Evolutionary conservation across 2,797 vertebrate genomes (phyloP).

Genomic region (Danio choprae): DNA sequence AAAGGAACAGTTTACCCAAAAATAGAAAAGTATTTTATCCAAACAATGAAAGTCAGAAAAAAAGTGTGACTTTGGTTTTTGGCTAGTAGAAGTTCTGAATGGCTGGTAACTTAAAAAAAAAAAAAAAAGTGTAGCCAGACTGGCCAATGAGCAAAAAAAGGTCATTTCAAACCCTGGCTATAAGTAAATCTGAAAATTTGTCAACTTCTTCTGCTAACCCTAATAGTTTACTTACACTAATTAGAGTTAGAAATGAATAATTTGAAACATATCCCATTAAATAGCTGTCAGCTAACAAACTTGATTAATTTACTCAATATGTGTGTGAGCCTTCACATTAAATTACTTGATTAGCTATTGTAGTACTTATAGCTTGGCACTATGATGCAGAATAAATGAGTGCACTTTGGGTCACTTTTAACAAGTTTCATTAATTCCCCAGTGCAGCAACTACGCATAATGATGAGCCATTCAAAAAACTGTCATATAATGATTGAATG

Average conservation of each 20-base stretch:
- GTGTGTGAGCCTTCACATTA: neutral
- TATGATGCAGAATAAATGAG: neutral
- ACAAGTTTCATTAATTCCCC: conserved; percentile 19
- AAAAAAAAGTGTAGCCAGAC: too few relatives aligned
- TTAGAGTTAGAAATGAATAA: neutral
- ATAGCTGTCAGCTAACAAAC: neutral
- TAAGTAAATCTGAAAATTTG: too few relatives aligned
- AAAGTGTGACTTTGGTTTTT: too few relatives aligned
- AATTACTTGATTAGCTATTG: neutral
- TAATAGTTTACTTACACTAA: too few relatives aligned
- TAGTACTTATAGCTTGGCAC: conserved; percentile 3
- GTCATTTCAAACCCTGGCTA: too few relatives aligned
- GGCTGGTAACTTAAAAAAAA: too few relatives aligned
- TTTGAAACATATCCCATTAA: neutral
- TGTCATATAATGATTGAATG: conserved; percentile 68
- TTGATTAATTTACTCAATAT: neutral
- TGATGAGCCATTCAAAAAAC: conserved; percentile 59
- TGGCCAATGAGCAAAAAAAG: too few relatives aligned
- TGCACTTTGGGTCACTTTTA: conserved; percentile 9
- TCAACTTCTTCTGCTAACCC: too few relatives aligned
- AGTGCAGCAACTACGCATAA: conserved; percentile 20
- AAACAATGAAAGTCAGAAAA: too few relatives aligned
- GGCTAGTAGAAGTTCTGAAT: too few relatives aligned
- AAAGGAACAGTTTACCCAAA: too few relatives aligned
- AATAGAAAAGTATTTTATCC: too few relatives aligned